Evolutionary conservation across 2,888 invertebrate genomes (phyloP), one percentile per base, ranked within the genome.

Genomic region (Platypus cylindrus): DNA sequence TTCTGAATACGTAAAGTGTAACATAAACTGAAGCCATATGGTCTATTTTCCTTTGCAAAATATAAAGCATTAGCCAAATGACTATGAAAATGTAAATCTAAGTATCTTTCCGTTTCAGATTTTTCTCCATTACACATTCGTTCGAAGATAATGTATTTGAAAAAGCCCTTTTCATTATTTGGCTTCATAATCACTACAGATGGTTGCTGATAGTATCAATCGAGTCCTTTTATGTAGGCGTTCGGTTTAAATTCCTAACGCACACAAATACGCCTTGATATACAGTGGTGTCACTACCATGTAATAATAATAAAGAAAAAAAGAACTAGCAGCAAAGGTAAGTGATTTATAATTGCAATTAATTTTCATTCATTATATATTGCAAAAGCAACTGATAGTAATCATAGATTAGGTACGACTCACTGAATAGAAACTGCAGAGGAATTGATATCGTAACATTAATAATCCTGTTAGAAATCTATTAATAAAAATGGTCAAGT

Each of bases 211-310:
- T 32, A 37, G 16, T 29, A 32, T 32, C 37, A 37, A 37, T 32
- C 24, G 36, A 31, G 17, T n/a, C 30, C 31, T 37, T 28, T 29
- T 25, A 32, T 29, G 37, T 37, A 17, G 37, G 37, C 37, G 32
- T 17, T 15, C 22, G 17, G 32, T 28, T 33, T 23, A 37, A 26
- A 37, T 37, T 37, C 32, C 37, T 37, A 33, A 32, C 32, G 24
- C 36, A 28, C 32, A 13, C 27, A 17, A 16, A 17, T 16, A 23
- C 18, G 22, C 14, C 22, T 14, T 20, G 22, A 12, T 26, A 18
- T 26, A 15, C 31, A 31, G 30, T 36, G 36, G 30, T 31, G 36
- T 30, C 13, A 26, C 36, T 20, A 13, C 8, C 17, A n/a, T n/a
- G n/a, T n/a, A n/a, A n/a, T n/a, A 31, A 30, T 18, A 31, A 31